These are phyloP conservation scores for Bactericera cockerelli DNA, from an alignment of 1,140 invertebrate genomes.

Conservation along the genomic window DNA sequence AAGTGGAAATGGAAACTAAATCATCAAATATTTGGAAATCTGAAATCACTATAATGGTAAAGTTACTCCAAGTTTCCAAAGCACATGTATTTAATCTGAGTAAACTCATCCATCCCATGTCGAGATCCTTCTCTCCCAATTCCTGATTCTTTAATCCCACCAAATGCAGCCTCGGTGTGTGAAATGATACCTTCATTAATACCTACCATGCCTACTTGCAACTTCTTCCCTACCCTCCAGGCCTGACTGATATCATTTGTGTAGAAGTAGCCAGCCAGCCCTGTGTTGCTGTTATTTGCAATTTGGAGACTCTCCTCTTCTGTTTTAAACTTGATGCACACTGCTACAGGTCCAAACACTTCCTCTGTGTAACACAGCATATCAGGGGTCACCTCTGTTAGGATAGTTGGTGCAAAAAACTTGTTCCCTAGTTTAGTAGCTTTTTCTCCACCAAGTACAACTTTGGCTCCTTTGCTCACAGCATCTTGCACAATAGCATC, in stretches of 20 bases:
- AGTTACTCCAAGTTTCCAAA: slow-evolving; percentile 38
- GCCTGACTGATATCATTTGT: slow-evolving; percentile 82
- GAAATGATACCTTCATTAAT: slow-evolving; percentile 94
- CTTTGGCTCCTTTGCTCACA: slow-evolving; percentile 63
- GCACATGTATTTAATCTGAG: slow-evolving; percentile 90
- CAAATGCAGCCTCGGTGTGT: slow-evolving; percentile 81
- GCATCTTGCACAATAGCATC: slow-evolving; percentile 68
- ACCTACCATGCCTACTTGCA: slow-evolving; percentile 93
- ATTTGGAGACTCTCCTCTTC: slow-evolving; percentile 76
- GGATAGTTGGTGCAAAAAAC: slow-evolving; percentile 84
- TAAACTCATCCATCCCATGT: slow-evolving; percentile 89
- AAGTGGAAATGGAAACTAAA: no score
- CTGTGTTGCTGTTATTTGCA: slow-evolving; percentile 58
- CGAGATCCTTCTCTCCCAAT: slow-evolving; percentile 87
- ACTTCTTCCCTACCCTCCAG: slow-evolving; percentile 65
- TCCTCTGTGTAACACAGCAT: slow-evolving; percentile 80
- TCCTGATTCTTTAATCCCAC: slow-evolving; percentile 94
- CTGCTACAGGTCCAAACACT: slow-evolving; percentile 90
- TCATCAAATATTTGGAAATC: no score
- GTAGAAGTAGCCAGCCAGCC: slow-evolving; percentile 84
- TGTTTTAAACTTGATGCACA: slow-evolving; percentile 70
- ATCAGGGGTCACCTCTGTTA: slow-evolving; percentile 58
- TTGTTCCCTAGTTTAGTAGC: slow-evolving; percentile 46
- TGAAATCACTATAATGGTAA: no score
- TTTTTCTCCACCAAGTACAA: slow-evolving; percentile 65